phyloP scores from a whole-genome alignment of 2,113 vertebrate genomes.

The Arvicanthis niloticus region DNA sequence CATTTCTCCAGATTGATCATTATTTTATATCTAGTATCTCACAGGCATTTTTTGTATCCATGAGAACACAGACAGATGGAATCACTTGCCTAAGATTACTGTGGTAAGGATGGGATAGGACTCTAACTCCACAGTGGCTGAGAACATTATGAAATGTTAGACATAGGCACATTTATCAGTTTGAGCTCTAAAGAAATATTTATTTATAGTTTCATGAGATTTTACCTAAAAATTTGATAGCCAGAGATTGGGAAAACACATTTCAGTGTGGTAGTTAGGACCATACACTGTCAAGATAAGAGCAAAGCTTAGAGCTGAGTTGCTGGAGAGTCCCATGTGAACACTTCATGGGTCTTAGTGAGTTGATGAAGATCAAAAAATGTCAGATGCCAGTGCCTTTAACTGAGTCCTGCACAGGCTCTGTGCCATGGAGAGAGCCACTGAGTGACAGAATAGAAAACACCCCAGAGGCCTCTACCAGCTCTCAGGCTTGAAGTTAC shows the following conservation, averaged over 20 bases:
- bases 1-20: background rate
- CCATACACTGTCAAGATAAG: background rate
- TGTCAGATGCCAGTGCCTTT: background rate
- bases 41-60: background rate
- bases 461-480: background rate
- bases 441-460: background rate
- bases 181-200: conserved; percentile 16
- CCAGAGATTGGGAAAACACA: conserved; percentile 12
- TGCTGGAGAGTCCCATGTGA: background rate
- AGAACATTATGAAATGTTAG: background rate
- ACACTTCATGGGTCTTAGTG: background rate
- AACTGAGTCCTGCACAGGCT: background rate
- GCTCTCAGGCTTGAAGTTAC: background rate
- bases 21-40: background rate
- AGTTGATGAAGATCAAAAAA: background rate
- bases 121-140: background rate
- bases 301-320: background rate
- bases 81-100: background rate
- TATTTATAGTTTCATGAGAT: conserved; percentile 24
- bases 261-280: background rate
- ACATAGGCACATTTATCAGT: background rate
- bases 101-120: background rate
- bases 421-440: background rate
- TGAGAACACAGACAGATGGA: background rate
- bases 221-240: background rate